Evolutionary conservation across 2,113 vertebrate genomes (phyloP), one percentile per base, ranked within the genome.

Genomic region (Sterrhoptilus dennistouni): DNA sequence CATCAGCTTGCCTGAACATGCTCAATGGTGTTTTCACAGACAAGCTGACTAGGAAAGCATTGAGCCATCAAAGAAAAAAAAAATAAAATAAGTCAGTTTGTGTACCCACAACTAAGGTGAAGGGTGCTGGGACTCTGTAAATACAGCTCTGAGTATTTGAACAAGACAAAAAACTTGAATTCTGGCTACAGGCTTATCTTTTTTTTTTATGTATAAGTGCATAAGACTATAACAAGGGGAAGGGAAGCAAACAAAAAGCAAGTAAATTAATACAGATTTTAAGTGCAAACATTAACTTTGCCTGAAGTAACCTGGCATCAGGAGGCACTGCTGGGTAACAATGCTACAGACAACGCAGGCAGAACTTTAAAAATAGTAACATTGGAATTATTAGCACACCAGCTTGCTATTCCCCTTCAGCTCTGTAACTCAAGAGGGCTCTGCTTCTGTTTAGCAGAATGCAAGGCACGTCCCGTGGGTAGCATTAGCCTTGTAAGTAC

Each of bases 361-460:
- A 83, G 45, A 80, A 71, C 25, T 68, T 96, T 83, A 93, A 94
- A 95, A 92, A 93, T 88, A 97, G 95, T 54, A 95, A 89, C 72
- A 56, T 5, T 14, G 76, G 78, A 92, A 72, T 90, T 77, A 93
- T 66, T 95, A 90, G 75, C 82, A 94, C 70, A 90, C 12, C 71
- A 70, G 89, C 52, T 91, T 85, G 83, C 91, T 91, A 91, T 95
- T 96, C 76, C 35, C 36, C 68, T 85, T 93, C 75, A 95, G 91
- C 84, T 81, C 84, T 0, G 42, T 78, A 95, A 95, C 65, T 71
- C 3, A 22, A 95, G 68, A 77, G 53, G 28, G 36, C 42, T 95
- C 44, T 83, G n/a, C 59, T 91, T 52, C 96, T 95, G 81, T 36
- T 69, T 24, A 57, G 60, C 86, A 85, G 85, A 90, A 96, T 72